These are phyloP conservation scores for Tangachromis dhanisi DNA, from an alignment of 2,113 vertebrate genomes.

Conservation along the genomic window DNA sequence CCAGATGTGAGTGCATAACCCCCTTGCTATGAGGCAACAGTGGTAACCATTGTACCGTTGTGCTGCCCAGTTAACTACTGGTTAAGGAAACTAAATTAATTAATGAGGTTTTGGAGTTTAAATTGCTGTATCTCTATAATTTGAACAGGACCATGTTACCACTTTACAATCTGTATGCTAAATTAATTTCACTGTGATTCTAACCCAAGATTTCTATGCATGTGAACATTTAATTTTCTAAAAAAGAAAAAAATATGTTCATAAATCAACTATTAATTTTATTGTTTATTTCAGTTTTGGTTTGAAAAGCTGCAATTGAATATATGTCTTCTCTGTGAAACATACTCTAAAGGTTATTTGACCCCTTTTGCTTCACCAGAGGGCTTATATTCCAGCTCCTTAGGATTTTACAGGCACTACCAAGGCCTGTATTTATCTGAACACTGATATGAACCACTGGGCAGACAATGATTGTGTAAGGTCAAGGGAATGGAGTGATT, in stretches of 20 bases:
- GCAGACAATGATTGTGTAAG: background rate
- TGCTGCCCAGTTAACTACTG: background rate
- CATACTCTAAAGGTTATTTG: background rate
- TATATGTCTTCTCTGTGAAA: background rate
- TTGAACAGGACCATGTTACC: background rate
- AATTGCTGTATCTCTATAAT: background rate
- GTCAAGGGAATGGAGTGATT: constrained; percentile 23
- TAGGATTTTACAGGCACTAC: background rate
- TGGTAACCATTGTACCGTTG: background rate
- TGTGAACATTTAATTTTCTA: background rate
- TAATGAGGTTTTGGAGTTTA: background rate
- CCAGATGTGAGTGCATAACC: background rate
- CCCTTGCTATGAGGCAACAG: background rate
- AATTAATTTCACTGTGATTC: background rate
- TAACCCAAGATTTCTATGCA: background rate
- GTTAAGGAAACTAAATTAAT: background rate
- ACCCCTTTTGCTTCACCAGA: background rate
- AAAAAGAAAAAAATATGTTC: background rate
- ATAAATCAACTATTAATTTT: background rate
- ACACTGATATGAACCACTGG: background rate
- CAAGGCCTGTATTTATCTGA: constrained; percentile 21
- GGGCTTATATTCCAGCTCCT: background rate
- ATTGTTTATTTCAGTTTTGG: background rate
- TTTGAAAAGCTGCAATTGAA: background rate
- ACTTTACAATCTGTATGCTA: background rate